Conservation (phyloP, 1,140 invertebrate species). For the Lethrus apterus region DNA sequence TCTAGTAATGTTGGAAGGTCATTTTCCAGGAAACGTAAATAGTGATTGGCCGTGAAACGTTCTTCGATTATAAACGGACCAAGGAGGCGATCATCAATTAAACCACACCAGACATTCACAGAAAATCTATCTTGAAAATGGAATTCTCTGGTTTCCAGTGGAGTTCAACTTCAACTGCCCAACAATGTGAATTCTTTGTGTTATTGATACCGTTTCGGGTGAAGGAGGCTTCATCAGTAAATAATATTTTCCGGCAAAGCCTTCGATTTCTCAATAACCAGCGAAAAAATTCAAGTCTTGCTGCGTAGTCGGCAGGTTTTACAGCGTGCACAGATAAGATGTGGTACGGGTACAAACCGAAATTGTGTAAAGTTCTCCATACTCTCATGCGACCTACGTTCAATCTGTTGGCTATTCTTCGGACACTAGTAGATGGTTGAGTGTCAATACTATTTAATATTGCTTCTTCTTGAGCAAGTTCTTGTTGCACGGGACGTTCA, state of each 20-base stretch:
- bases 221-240: too few species aligned
- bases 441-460: conserved; percentile 2
- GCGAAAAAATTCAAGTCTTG: conserved; percentile 8
- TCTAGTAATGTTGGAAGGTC: conserved; percentile 8
- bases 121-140: conserved; percentile 9
- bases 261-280: conserved; percentile 8
- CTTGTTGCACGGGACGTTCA: conserved; percentile 11
- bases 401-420: conserved; percentile 7
- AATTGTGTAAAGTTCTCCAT: conserved; percentile 11
- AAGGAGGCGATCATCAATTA: conserved; percentile 5
- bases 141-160: not conserved
- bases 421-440: conserved; percentile 4
- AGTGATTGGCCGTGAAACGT: conserved; percentile 5
- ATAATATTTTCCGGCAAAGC: conserved; percentile 1
- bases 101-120: conserved; percentile 10
- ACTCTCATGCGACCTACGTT: conserved; percentile 1
- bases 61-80: conserved; percentile 4
- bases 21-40: conserved; percentile 1
- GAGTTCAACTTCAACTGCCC: conserved; percentile 4
- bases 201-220: conserved; percentile 12
- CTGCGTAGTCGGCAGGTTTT: conserved; percentile 10
- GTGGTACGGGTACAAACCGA: conserved; percentile 8
- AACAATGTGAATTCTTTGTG: conserved; percentile 10
- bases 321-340: conserved; percentile 7
- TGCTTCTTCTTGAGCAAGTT: conserved; percentile 4